These are phyloP conservation scores for Eulithis testata DNA, from an alignment of 2,888 invertebrate species.

Conservation along the genomic window DNA sequence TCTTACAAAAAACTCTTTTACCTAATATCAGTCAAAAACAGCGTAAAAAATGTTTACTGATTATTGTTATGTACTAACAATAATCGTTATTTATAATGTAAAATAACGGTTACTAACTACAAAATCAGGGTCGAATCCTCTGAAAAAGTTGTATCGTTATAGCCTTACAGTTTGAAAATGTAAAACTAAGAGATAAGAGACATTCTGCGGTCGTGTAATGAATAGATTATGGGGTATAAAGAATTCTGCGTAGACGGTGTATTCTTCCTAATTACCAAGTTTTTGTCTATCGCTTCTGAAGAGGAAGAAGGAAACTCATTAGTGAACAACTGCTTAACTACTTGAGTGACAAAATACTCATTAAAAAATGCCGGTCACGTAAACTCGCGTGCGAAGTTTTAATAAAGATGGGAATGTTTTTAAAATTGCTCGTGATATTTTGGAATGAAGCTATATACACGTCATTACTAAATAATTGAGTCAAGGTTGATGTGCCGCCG, in stretches of 20 bases:
- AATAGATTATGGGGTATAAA: slow-evolving; percentile 35
- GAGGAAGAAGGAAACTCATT: slow-evolving; percentile 52
- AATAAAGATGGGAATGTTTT: slow-evolving; percentile 33
- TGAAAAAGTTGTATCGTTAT: slow-evolving; percentile 30
- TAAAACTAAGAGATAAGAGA: slow-evolving; percentile 15
- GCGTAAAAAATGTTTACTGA: no score
- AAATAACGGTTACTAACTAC: no score
- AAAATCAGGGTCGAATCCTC: no score
- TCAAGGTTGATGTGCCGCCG: slow-evolving; percentile 4
- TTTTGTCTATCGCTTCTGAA: slow-evolving; percentile 48
- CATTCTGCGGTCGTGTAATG: slow-evolving; percentile 24
- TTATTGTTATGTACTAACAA: no score
- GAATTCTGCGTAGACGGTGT: slow-evolving; percentile 30
- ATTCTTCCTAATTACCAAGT: slow-evolving; percentile 53
- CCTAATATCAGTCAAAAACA: not conserved
- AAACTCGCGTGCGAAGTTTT: slow-evolving; percentile 39
- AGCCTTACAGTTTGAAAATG: slow-evolving; percentile 15
- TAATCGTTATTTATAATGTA: no score
- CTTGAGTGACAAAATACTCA: slow-evolving; percentile 45
- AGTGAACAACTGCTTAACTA: slow-evolving; percentile 36
- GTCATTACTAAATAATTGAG: slow-evolving; percentile 10
- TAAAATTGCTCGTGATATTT: slow-evolving; percentile 23
- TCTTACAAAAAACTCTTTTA: slow-evolving; percentile 1
- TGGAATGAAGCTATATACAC: slow-evolving; percentile 15
- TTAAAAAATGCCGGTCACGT: slow-evolving; percentile 44